Percentiles rank a stretch among this genome's conserved stretches.
Conservation (phyloP, 2,113 vertebrate genomes). For the Jacana jacana region DNA sequence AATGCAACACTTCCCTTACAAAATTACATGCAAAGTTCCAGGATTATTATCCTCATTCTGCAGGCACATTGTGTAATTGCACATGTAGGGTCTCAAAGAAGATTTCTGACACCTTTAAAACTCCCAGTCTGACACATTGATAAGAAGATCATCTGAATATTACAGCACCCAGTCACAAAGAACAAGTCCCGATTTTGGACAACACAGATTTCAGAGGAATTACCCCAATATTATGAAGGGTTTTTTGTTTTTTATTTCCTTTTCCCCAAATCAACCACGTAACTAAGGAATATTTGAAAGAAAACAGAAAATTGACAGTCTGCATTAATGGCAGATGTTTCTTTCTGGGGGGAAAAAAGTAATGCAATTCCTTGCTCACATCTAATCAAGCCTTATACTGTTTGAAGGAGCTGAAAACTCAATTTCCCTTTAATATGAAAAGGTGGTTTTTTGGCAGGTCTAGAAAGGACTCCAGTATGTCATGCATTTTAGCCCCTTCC, state of each 20-base stretch:
- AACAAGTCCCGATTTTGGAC: neutral
- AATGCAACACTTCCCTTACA: neutral
- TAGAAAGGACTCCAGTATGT: neutral
- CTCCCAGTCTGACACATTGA: neutral
- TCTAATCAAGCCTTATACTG: neutral
- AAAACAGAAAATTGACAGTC: neutral
- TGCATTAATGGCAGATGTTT: neutral
- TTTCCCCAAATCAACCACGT: neutral
- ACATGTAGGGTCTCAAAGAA: neutral
- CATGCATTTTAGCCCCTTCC: fast-evolving
- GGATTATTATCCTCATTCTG: neutral
- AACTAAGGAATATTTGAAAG: neutral
- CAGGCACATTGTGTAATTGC: neutral
- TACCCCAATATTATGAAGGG: neutral
- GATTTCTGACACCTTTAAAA: neutral
- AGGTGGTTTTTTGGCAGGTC: neutral
- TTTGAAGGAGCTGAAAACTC: neutral
- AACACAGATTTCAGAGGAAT: neutral
- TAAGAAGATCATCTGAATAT: neutral
- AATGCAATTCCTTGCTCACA: neutral
- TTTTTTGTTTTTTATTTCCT: neutral
- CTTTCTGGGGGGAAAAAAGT: neutral
- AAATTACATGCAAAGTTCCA: neutral
- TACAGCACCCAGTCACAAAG: neutral
- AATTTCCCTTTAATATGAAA: neutral